Conservation (phyloP, 2,113 vertebrate genomes). For the Elephantulus edwardii region DNA sequence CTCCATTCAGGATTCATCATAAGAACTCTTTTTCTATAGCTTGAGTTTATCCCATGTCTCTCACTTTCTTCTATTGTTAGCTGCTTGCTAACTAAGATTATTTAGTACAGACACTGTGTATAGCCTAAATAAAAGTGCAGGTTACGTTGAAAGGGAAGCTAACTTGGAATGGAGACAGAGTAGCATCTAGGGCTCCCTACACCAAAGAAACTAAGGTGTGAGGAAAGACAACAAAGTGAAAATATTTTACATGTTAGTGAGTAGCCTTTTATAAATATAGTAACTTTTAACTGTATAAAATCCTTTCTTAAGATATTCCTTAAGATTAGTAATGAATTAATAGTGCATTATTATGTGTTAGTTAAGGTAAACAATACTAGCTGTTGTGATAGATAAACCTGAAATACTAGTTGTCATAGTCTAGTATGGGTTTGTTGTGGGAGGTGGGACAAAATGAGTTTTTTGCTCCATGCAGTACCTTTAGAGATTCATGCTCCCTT, state of each 20-base stretch:
- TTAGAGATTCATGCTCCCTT: neutral
- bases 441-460: neutral
- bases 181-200: too few species aligned
- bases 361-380: conserved; percentile 24
- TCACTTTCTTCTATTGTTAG: conserved; percentile 1
- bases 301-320: too few species aligned
- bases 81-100: neutral
- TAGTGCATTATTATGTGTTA: neutral
- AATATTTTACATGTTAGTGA: neutral
- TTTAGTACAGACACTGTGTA: too few species aligned
- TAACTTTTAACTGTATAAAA: neutral
- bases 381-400: neutral
- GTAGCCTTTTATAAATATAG: conserved; percentile 13
- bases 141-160: too few species aligned
- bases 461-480: neutral
- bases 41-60: neutral
- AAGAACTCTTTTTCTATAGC: neutral
- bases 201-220: too few species aligned
- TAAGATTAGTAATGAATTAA: too few species aligned
- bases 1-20: neutral
- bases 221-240: neutral
- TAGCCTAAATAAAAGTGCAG: too few species aligned
- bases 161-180: too few species aligned
- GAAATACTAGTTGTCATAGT: conserved; percentile 7
- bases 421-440: neutral